These are phyloP conservation scores for Phrynocephalus guinanensis DNA, from an alignment of 2,797 vertebrate species.

Conservation along the genomic window DNA sequence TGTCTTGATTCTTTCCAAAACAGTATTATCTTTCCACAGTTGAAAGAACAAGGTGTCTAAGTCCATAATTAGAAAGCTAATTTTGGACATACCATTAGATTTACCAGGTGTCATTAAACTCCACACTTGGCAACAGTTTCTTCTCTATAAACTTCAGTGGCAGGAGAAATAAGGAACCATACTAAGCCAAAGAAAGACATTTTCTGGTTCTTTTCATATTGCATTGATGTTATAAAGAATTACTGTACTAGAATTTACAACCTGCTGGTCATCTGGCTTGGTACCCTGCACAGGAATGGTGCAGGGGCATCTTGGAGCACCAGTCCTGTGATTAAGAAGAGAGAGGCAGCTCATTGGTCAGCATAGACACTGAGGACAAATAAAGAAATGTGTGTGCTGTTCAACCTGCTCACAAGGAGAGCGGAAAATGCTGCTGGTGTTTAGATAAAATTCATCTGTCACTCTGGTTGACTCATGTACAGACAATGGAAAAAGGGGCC, in stretches of 20 bases:
- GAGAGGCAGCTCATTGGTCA: background rate
- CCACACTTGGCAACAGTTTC: background rate
- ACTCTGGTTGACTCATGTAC: background rate
- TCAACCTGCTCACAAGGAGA: background rate
- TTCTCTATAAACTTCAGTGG: background rate
- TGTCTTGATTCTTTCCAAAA: conserved; percentile 6
- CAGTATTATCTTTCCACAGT: conserved; percentile 35
- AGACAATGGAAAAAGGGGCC: too few species aligned
- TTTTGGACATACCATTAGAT: conserved; percentile 16
- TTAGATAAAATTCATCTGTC: background rate
- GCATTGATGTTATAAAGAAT: background rate
- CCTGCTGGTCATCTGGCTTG: background rate
- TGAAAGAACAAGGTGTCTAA: conserved; percentile 27
- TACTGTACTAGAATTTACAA: background rate
- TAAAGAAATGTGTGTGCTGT: background rate
- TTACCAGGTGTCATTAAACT: background rate
- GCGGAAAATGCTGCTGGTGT: background rate
- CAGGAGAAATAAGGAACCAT: background rate
- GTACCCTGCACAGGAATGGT: background rate
- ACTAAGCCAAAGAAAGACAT: background rate
- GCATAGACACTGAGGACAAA: background rate
- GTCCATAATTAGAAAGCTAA: conserved; percentile 38
- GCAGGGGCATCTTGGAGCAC: background rate
- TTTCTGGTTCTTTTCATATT: background rate
- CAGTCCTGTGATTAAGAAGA: background rate